Conservation (phyloP, 2,797 vertebrate species). For the Taeniopygia guttata region DNA sequence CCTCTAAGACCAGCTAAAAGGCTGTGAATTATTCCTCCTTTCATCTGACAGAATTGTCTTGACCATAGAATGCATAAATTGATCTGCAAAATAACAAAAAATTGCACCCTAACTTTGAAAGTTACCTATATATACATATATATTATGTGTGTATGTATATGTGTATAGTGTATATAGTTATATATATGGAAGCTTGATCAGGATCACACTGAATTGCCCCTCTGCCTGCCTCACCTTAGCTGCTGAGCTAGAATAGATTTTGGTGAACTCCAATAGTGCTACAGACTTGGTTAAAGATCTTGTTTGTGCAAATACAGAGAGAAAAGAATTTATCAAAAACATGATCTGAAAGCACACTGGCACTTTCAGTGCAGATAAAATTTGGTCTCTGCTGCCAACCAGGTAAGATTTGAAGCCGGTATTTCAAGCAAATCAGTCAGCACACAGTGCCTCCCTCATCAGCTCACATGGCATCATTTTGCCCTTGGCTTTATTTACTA, state of each 20-base stretch:
- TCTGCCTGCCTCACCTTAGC: not conserved
- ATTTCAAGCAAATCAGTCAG: not conserved
- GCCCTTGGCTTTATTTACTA: not conserved
- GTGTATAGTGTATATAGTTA: not conserved
- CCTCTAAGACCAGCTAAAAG: slow-evolving; percentile 62
- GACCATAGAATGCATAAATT: slow-evolving; percentile 13
- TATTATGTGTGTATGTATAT: not conserved
- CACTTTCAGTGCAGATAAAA: not conserved
- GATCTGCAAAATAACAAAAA: not conserved
- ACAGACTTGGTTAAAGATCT: not conserved
- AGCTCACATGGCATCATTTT: not conserved
- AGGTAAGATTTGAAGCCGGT: not conserved
- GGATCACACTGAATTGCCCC: not conserved
- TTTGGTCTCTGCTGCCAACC: not conserved
- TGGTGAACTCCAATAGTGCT: not conserved
- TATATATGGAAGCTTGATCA: not conserved
- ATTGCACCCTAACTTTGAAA: not conserved
- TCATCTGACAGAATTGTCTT: slow-evolving; percentile 51
- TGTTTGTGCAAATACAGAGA: not conserved
- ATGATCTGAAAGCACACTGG: not conserved
- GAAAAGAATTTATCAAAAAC: not conserved
- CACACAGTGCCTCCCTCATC: not conserved
- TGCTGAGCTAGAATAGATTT: not conserved
- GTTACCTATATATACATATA: not conserved
- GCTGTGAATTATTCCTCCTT: slow-evolving; percentile 60